Conservation (phyloP, 2,113 vertebrate species). For the Willisornis vidua region DNA sequence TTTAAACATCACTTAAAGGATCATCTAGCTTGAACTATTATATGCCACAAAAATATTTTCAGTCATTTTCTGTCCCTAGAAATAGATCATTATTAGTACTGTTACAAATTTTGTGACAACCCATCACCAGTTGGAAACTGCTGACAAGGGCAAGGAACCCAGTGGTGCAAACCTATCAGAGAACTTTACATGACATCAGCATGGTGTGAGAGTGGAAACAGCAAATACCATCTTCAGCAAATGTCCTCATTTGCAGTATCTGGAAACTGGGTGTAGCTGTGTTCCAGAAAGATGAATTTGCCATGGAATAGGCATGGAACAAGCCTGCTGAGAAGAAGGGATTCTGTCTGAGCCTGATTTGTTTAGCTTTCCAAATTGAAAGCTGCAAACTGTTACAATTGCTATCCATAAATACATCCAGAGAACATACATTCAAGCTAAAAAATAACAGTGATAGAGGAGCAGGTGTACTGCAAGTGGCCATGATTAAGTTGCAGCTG, state of each 20-base stretch:
- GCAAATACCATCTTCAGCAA: neutral
- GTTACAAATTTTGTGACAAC: neutral
- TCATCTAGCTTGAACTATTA: neutral
- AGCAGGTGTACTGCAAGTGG: neutral
- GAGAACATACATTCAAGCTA: neutral
- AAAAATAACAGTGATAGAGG: neutral
- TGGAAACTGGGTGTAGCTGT: neutral
- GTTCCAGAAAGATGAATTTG: neutral
- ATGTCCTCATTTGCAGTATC: neutral
- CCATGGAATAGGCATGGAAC: fast-evolving
- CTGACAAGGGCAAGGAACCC: neutral
- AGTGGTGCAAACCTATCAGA: neutral
- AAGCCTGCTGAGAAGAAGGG: neutral
- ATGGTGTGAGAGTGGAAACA: neutral
- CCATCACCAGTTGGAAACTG: neutral
- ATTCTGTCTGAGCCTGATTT: neutral
- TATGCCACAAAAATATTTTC: neutral
- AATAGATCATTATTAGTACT: neutral
- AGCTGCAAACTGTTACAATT: neutral
- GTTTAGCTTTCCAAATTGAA: neutral
- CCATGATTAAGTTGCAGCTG: neutral
- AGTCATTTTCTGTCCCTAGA: neutral
- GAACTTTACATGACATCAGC: neutral
- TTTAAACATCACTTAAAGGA: neutral
- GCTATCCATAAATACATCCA: neutral